These are phyloP conservation scores for Zoroaster sp. DNA, from an alignment of 53 echinoderm and acorn worm species.

Conservation along the genomic window DNA sequence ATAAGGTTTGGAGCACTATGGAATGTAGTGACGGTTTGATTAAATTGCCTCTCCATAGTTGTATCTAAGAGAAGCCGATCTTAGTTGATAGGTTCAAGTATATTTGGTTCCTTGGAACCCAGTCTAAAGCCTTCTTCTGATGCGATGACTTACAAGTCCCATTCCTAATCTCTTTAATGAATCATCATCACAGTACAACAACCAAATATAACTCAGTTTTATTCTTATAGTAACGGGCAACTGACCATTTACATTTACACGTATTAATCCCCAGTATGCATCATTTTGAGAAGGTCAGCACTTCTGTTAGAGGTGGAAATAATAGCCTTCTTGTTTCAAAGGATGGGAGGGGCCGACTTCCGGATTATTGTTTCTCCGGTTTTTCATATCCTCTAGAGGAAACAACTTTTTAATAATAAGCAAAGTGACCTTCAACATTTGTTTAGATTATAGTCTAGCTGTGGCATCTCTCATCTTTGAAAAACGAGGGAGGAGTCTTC, in stretches of 20 bases:
- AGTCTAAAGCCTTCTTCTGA: too few species aligned
- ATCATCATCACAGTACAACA: too few species aligned
- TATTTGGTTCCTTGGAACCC: too few species aligned
- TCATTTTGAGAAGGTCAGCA: not conserved
- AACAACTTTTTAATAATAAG: not conserved
- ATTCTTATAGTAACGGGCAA: too few species aligned
- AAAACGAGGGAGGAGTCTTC: too few species aligned
- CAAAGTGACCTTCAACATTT: not conserved
- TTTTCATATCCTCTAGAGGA: not conserved
- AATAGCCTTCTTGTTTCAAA: not conserved
- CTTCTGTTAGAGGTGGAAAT: not conserved
- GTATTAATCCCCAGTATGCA: too few species aligned
- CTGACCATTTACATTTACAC: too few species aligned
- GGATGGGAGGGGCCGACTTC: not conserved
- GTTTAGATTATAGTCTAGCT: not conserved
- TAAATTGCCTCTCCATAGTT: not conserved
- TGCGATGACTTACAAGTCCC: too few species aligned
- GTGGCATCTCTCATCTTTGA: not conserved
- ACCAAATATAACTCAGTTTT: too few species aligned
- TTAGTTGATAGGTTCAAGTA: too few species aligned
- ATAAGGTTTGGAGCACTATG: not conserved
- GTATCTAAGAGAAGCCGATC: too few species aligned
- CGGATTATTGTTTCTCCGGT: not conserved
- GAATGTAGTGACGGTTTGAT: not conserved
- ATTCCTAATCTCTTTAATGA: too few species aligned